Conservation (phyloP, 2,113 vertebrate genomes). For the Electrona antarctica region DNA sequence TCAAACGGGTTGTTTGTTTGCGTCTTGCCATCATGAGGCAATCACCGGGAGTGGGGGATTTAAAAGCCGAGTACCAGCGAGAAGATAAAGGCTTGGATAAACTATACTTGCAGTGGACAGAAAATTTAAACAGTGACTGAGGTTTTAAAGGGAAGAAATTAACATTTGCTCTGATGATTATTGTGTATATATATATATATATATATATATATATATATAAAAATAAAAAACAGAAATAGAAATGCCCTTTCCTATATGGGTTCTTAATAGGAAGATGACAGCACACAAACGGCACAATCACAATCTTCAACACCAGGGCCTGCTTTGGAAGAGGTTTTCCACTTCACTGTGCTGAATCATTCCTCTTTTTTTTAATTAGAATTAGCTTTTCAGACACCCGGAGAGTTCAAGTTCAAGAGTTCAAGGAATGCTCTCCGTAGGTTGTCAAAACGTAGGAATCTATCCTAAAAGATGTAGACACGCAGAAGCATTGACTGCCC, state of each 20-base stretch:
- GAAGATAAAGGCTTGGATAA: too few species aligned
- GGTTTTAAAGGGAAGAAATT: too few species aligned
- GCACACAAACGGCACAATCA: too few species aligned
- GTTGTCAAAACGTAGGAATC: constrained; percentile 42
- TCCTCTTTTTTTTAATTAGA: constrained; percentile 15
- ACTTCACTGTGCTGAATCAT: not conserved
- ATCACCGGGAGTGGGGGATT: not conserved
- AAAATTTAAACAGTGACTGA: too few species aligned
- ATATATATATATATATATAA: too few species aligned
- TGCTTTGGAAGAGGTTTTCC: too few species aligned
- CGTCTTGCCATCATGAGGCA: constrained; percentile 13
- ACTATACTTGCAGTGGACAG: too few species aligned
- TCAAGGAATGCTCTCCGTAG: constrained; percentile 6
- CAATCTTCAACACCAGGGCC: too few species aligned
- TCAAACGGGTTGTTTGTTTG: constrained; percentile 54
- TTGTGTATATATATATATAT: too few species aligned
- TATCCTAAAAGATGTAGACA: constrained; percentile 19
- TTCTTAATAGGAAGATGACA: too few species aligned
- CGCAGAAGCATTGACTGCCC: not conserved
- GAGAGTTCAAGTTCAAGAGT: constrained; percentile 1
- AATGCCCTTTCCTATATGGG: not conserved
- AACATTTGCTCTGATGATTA: too few species aligned
- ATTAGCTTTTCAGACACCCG: not conserved
- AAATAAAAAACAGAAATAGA: not conserved
- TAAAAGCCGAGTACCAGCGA: too few species aligned